These are phyloP conservation scores for Burhinus bistriatus DNA, from an alignment of 2,113 vertebrate species.

Conservation along the genomic window DNA sequence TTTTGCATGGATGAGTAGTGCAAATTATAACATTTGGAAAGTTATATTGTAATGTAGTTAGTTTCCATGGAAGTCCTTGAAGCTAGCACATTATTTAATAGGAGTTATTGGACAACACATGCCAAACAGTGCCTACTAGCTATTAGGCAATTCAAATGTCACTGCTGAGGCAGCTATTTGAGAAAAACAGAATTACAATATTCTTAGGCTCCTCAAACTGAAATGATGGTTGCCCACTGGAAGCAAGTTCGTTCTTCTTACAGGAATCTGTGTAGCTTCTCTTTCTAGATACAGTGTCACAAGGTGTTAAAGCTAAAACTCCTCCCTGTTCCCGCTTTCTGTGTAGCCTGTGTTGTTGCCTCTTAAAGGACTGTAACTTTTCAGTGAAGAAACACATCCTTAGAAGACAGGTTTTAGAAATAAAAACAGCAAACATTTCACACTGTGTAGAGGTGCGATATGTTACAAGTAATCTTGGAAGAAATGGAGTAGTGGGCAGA, in stretches of 20 bases:
- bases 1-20: not conserved
- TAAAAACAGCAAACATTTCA: slow-evolving; percentile 43
- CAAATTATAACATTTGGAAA: not conserved
- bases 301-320: not conserved
- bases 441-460: slow-evolving; percentile 25
- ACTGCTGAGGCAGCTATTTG: not conserved
- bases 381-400: not conserved
- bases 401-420: not conserved
- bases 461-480: slow-evolving; percentile 37
- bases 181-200: not conserved
- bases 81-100: not conserved
- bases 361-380: slow-evolving; percentile 8
- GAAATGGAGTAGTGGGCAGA: slow-evolving; percentile 37
- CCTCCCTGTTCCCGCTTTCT: not conserved
- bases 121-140: not conserved
- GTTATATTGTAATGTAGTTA: not conserved
- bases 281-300: not conserved
- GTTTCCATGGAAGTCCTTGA: not conserved
- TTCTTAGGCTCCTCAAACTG: not conserved
- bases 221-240: not conserved
- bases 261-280: not conserved
- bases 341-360: not conserved
- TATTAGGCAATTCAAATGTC: not conserved
- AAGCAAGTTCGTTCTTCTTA: not conserved
- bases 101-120: not conserved